A percentile compares a stretch with the other conserved stretches of the same genome.
These are phyloP conservation scores for Coluber constrictor DNA, from an alignment of 2,797 vertebrate genomes.

Conservation along the genomic window DNA sequence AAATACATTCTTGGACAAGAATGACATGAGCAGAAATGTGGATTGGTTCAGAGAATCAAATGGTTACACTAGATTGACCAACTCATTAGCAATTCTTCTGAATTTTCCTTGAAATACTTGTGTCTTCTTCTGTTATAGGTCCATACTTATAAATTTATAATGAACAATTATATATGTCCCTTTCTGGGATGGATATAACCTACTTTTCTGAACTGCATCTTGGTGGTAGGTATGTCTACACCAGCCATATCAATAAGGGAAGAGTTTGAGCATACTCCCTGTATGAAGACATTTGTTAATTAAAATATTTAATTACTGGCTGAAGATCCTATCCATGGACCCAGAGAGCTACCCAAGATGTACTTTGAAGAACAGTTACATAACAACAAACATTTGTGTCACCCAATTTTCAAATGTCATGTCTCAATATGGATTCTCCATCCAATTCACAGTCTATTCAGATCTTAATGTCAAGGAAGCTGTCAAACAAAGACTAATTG, in stretches of 20 bases:
- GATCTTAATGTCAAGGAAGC: not conserved
- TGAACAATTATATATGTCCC: not conserved
- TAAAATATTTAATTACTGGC: not conserved
- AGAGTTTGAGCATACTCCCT: not conserved
- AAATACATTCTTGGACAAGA: not conserved
- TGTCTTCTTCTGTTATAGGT: not conserved
- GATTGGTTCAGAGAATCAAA: not conserved
- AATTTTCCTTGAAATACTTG: not conserved
- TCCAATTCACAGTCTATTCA: not conserved
- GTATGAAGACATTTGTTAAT: not conserved
- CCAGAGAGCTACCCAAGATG: not conserved
- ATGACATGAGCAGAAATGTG: not conserved
- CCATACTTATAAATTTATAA: not conserved
- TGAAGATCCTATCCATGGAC: not conserved
- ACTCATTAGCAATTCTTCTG: not conserved
- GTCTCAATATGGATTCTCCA: not conserved
- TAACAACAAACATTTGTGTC: not conserved
- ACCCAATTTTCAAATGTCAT: not conserved
- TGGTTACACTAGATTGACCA: not conserved
- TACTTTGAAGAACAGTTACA: not conserved
- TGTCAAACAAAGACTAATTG: not conserved
- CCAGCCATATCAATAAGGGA: not conserved
- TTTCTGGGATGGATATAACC: not conserved
- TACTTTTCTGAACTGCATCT: not conserved
- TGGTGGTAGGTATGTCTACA: not conserved